Evolutionary conservation across 2,797 vertebrate genomes (phyloP), one percentile per base, ranked within the genome.

Genomic region (Diglossa cyanea): DNA sequence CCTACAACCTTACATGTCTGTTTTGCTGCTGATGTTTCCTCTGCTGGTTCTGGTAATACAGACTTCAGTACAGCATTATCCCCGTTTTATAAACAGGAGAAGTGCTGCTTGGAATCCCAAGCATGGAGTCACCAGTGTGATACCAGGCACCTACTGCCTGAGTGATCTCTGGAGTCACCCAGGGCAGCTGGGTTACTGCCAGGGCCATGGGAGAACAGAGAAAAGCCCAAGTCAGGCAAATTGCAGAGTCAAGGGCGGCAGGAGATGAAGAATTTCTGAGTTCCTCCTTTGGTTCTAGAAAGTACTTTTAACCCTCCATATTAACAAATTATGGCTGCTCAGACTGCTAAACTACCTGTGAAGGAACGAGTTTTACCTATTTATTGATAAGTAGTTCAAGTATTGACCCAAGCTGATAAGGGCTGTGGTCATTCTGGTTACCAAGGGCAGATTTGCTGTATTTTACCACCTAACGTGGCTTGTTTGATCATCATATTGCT

Each of bases 1-100:
- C 67, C 40, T 15, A 21, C 5, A 11, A 1, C 31, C 48, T 51
- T 30, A 7, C 6, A 5, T 0, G 0, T 13, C 44, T 24, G 10
- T 48, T 70, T 65, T 33, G 37, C 45, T 67, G 37, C 13, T 66
- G 62, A 17, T 28, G 28, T 67, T 62, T 65, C 17, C 35, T 58
- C 35, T 45, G 30, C 72, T 50, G 58, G 10, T 54, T 61, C 44
- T 84, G 40, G 8, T 67, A 50, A 71, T 31, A 24, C 9, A 55
- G 23, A 50, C 45, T 25, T 80, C 19, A 15, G 16, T 77, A 2
- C 7, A 21, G 17, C 18, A 11, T 61, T 51, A 67, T 61, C 26
- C 26, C 23, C 13, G 8, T 58, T 87, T 74, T 45, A 68, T 67
- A 58, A 37, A 62, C n/a, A 24, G 47, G 15, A 33, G 19, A 53